Evolutionary conservation across 2,797 vertebrate genomes (phyloP).

Genomic region (Ptychadena robeensis): DNA sequence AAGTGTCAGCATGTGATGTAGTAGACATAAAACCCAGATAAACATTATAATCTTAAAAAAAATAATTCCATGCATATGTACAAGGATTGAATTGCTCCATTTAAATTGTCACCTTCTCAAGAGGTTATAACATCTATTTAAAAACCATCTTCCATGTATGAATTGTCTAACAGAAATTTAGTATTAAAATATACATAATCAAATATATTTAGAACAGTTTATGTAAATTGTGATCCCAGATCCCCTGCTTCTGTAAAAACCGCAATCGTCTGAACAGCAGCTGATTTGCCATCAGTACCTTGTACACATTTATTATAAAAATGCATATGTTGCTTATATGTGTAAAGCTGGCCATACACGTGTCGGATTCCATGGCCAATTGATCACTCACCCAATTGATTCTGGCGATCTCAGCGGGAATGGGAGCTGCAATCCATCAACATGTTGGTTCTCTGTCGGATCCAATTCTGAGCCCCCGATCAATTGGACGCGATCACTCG

Average conservation of each 20-base stretch:
- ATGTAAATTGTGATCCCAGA: neutral
- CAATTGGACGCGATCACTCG: too few relatives aligned
- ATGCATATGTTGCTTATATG: too few relatives aligned
- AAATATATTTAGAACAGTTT: slow-evolving; percentile 10
- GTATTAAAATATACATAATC: slow-evolving; percentile 26
- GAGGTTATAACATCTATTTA: neutral
- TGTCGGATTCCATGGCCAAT: too few relatives aligned
- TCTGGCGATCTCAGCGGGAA: too few relatives aligned
- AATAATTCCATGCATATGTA: slow-evolving; percentile 30
- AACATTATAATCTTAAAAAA: slow-evolving; percentile 20
- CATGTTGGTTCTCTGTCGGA: too few relatives aligned
- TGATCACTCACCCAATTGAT: too few relatives aligned
- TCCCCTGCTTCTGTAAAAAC: neutral
- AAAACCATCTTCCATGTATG: slow-evolving; percentile 11
- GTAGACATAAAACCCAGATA: slow-evolving; percentile 1
- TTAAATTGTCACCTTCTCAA: slow-evolving; percentile 26
- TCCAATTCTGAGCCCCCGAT: too few relatives aligned
- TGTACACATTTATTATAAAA: neutral
- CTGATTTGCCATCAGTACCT: neutral
- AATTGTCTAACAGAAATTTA: neutral
- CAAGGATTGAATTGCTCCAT: slow-evolving; percentile 15
- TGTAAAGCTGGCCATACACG: too few relatives aligned
- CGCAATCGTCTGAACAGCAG: neutral
- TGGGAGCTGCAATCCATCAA: too few relatives aligned
- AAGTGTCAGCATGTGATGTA: slow-evolving; percentile 18